Evolutionary conservation across 2,888 invertebrate genomes (phyloP), one percentile per base, ranked within the genome.

Genomic region (Xanthorhoe spadicearia): DNA sequence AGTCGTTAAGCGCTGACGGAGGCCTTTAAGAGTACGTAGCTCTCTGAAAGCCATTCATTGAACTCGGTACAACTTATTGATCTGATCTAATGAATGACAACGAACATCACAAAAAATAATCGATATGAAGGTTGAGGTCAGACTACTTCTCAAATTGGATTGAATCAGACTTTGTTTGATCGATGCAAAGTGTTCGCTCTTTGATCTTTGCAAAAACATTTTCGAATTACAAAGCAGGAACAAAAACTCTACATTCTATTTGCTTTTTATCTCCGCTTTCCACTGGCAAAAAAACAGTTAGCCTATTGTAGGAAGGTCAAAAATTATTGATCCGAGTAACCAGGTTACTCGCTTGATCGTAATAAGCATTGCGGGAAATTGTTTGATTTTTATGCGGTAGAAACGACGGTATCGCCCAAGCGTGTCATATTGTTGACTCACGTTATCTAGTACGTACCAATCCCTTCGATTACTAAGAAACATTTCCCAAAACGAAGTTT

Each of bases 281-380:
- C 53, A 52, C 35, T 48, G 18, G 23, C 48, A 68, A 62, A 64
- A 62, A 61, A 50, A 32, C 28, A 58, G 17, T 58, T 56, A 56
- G 17, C 7, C 38, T 43, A 49, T 56, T 62, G 55, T 62, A 9
- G 15, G 55, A 64, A 65, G 59, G 64, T 59, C 48, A 65, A 63
- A 68, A 63, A 58, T 19, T 66, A 68, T 68, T 66, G 63, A 72
- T 67, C 65, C 49, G 61, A 61, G 65, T 66, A 83, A 81, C 75
- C 78, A 76, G 84, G 85, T 85, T 82, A 86, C 73, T 77, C 76
- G 81, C 81, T 72, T 79, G 77, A 73, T 66, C 59, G 66, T 74
- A 74, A 76, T 74, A 74, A 62, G 46, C 71, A 55, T 66, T 66
- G 70, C 67, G 72, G 70, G 50, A 62, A 59, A 66, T 61, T 63